Percentiles rank a stretch among this genome's conserved stretches.
phyloP scores from a whole-genome alignment of 2,888 invertebrate genomes.

The Lochmaea capreae region DNA sequence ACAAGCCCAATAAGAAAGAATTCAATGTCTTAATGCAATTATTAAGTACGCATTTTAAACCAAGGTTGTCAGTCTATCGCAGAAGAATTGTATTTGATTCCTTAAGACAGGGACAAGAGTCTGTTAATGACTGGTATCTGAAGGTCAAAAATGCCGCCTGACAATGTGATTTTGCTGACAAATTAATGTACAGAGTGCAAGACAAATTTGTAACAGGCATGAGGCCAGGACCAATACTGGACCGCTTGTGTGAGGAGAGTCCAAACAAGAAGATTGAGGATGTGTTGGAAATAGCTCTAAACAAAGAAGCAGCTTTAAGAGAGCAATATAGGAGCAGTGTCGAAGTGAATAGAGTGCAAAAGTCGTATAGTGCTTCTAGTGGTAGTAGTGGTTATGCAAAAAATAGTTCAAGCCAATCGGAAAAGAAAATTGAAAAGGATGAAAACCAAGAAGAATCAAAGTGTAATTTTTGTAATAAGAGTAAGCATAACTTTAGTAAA shows the following conservation, averaged over 20 bases:
- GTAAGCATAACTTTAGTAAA: constrained; percentile 15
- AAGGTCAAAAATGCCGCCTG: constrained; percentile 15
- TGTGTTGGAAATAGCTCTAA: constrained; percentile 12
- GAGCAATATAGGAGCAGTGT: constrained; percentile 1
- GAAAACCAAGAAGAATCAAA: constrained; percentile 8
- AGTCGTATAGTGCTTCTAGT: constrained; percentile 6
- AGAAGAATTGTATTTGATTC: constrained; percentile 10
- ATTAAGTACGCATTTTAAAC: constrained; percentile 28
- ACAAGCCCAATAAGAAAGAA: constrained; percentile 8
- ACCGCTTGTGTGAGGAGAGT: constrained; percentile 17
- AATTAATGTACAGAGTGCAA: constrained; percentile 7
- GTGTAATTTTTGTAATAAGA: constrained; percentile 15
- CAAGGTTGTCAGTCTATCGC: constrained; percentile 2
- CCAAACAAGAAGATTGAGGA: not conserved
- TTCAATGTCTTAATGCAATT: no score
- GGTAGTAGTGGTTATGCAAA: constrained; percentile 5
- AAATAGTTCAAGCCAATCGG: not conserved
- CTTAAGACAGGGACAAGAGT: constrained; percentile 14
- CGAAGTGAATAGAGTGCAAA: not conserved
- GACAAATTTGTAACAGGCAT: constrained; percentile 18
- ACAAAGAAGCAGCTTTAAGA: constrained; percentile 12
- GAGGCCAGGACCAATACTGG: constrained; percentile 18
- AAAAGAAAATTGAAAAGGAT: not conserved
- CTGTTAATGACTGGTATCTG: constrained; percentile 25
- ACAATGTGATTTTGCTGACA: no score